Evolutionary conservation across 2,113 vertebrate species (phyloP), one percentile per base, ranked within the genome.

Genomic region (Corythornis madagascariensis): DNA sequence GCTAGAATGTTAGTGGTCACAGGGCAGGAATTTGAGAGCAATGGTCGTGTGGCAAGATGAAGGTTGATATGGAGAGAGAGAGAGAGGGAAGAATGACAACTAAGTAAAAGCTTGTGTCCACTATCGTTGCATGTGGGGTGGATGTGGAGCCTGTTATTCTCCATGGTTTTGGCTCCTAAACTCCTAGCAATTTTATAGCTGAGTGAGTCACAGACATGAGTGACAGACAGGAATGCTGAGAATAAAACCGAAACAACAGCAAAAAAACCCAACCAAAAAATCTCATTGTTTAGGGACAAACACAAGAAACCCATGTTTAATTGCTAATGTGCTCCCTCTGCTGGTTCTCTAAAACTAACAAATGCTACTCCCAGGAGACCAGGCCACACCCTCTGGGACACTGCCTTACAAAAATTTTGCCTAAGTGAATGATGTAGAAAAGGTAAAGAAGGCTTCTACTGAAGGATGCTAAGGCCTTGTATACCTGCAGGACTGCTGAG

Each of bases 241-340:
- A 94, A 80, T 85, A 92, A 93, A 93, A 96, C 57, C 81, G 93
- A 78, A 90, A 88, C 75, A 95, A 79, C 75, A 95, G 74, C 69
- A 93, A 71, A 65, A 45, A 82, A 77, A 29, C 9, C n/a, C 55
- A 93, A 78, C 80, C 69, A 79, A 85, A 84, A 95, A 84, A 72
- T 83, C n/a, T 59, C 67, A 92, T 96, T 94, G 92, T 96, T 95
- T 91, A 91, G 92, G 89, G 79, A 88, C 47, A 81, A 81, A 55
- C 59, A 87, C 52, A 76, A 93, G 87, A 87, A 91, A 96, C 38
- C 79, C 86, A 80, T 86, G 64, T 89, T 95, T 91, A 89, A 95
- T 92, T 96, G 95, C 95, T 93, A 47, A 89, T 93, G 95, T 96
- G 95, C 96, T 96, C 96, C 96, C 96, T 96, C 96, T 96, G 96